These are phyloP conservation scores for Archilochus colubris DNA, from an alignment of 2,113 vertebrate species.

Conservation along the genomic window DNA sequence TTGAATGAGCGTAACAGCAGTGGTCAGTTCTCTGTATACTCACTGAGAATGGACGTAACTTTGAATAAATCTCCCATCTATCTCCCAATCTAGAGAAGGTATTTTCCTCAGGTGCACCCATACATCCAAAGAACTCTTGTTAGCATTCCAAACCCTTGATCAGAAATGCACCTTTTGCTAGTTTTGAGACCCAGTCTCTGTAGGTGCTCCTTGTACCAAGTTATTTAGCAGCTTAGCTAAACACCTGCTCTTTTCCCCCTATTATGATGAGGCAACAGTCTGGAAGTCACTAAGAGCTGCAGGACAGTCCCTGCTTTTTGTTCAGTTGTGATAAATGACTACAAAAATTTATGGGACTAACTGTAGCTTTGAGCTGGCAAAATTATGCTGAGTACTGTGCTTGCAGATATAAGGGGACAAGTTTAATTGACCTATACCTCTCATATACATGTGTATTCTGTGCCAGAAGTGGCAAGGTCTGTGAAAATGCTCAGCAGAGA, in stretches of 20 bases:
- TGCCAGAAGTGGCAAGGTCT: not conserved
- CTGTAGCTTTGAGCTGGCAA: not conserved
- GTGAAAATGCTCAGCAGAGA: not conserved
- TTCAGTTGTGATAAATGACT: not conserved
- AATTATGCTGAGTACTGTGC: not conserved
- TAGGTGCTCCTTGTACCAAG: not conserved
- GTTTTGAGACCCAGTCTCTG: not conserved
- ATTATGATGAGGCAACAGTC: not conserved
- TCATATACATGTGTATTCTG: not conserved
- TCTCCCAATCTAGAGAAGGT: not conserved
- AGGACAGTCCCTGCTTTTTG: not conserved
- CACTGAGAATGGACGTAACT: fast-evolving
- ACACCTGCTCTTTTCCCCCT: not conserved
- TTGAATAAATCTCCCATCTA: not conserved
- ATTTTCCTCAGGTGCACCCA: not conserved
- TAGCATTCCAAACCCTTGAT: not conserved
- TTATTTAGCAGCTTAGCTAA: too few species aligned
- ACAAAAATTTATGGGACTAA: not conserved
- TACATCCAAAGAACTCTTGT: not conserved
- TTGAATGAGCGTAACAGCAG: not conserved
- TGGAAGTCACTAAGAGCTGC: not conserved
- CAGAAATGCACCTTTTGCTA: not conserved
- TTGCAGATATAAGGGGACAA: not conserved
- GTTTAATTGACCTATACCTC: not conserved
- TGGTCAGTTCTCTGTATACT: too few species aligned